phyloP scores from a whole-genome alignment of 1,140 invertebrate genomes.

The Hyposmocoma kahamanoa region DNA sequence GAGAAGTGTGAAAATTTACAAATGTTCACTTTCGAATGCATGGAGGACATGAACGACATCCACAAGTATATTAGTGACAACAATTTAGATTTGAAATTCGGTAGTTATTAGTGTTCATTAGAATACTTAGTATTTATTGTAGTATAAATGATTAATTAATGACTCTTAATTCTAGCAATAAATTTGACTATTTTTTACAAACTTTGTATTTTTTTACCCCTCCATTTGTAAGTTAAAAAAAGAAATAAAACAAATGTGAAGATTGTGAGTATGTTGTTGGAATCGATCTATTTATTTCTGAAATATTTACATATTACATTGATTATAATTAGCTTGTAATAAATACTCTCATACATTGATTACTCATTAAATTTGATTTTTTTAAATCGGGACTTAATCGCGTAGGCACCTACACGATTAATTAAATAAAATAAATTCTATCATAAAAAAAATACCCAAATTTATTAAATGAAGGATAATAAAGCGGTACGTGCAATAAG shows the following conservation, averaged over 20 bases:
- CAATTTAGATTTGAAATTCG: slow-evolving; percentile 63
- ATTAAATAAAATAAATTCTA: too few relatives aligned
- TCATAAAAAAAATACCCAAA: too few relatives aligned
- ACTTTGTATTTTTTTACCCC: not conserved
- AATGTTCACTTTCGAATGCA: slow-evolving; percentile 49
- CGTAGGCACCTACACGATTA: too few relatives aligned
- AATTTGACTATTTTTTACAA: not conserved
- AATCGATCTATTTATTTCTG: not conserved
- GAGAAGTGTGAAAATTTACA: slow-evolving; percentile 47
- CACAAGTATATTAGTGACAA: slow-evolving; percentile 55
- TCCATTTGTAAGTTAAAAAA: not conserved
- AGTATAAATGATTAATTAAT: slow-evolving; percentile 13
- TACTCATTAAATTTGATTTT: too few relatives aligned
- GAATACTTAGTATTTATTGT: slow-evolving; percentile 17
- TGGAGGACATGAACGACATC: slow-evolving; percentile 42
- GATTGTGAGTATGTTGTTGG: not conserved
- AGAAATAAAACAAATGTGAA: too few relatives aligned
- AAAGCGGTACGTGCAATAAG: too few relatives aligned
- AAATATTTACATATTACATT: not conserved
- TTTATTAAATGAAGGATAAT: too few relatives aligned
- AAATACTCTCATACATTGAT: too few relatives aligned
- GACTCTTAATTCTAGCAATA: too few relatives aligned
- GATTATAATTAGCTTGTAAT: too few relatives aligned
- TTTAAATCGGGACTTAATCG: too few relatives aligned
- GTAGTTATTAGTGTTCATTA: slow-evolving; percentile 43